phyloP scores from a whole-genome alignment of 1,140 invertebrate genomes.

The Nebria ingens region DNA sequence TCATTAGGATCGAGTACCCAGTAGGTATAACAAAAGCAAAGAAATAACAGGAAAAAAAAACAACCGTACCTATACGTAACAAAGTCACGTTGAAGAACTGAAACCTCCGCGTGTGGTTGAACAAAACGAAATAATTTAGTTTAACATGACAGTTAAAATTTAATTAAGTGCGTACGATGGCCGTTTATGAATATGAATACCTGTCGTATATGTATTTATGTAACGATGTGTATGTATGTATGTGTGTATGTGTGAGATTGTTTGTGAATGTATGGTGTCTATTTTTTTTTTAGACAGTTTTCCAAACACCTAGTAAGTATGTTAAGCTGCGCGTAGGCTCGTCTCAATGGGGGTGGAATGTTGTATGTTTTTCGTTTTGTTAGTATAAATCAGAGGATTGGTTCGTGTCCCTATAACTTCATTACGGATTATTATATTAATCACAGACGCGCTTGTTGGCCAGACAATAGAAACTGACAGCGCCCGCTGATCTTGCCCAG shows the following conservation, averaged over 20 bases:
- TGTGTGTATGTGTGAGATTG: not conserved
- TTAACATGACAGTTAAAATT: conserved; percentile 30
- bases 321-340: not conserved
- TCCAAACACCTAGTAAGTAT: not conserved
- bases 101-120: not conserved
- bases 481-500: not conserved
- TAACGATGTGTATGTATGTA: not conserved
- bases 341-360: not conserved
- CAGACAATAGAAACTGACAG: conserved; percentile 27
- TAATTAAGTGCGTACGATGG: conserved; percentile 23
- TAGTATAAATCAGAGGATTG: conserved; percentile 34
- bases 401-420: conserved; percentile 34
- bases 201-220: conserved; percentile 6
- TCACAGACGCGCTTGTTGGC: conserved; percentile 26
- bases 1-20: not conserved
- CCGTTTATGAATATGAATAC: conserved; percentile 25
- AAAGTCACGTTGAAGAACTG: no score
- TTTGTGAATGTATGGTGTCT: no score
- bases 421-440: conserved; percentile 35
- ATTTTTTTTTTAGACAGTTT: no score
- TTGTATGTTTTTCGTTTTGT: not conserved
- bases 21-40: no score
- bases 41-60: not conserved
- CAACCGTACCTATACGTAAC: no score
- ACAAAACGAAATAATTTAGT: conserved; percentile 24